Base-by-base conservation (phyloP, 2,797 vertebrate species). In the Malurus splendens region DNA sequence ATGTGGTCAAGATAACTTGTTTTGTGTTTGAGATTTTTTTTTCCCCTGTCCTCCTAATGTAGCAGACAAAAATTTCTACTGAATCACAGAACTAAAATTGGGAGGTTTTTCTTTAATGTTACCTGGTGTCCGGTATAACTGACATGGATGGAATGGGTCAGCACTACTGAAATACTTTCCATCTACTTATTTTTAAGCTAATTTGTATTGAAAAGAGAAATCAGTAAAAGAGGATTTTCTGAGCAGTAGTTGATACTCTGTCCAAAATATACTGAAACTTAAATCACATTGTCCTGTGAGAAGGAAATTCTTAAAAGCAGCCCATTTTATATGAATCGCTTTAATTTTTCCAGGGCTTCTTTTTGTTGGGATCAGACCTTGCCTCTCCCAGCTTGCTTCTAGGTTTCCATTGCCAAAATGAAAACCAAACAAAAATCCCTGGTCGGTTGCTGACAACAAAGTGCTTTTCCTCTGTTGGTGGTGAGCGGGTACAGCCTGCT, bases 361-460 rank as follows among this genome's bases (percentile, higher is more conserved):
- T 71, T 82, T 66, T 73, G 30, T 45, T 75, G 48, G 38, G 59
- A 10, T 38, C 48, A 89, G 28, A 7, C 66, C 24, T 68, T 38
- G 2, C 12, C 14, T 77, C 17, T 47, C 14, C 44, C 44, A 67
- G n/a, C 30, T 80, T 68, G 18, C 51, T 66, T 73, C 33, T 45
- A 12, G 73, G 74, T 86, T 90, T 68, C 80, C 14, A 8, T 32
- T 90, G 72, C 86, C 56, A 39, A 55, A 93, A 52, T 18, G 60
- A 42, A 92, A 92, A 70, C 9, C 77, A 89, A 92, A 89, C 80
- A 81, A 25, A 70, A 78, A 71, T 27, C 66, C 28, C 78, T 12
- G 10, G n/a, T 75, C 4, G 54, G 50, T 78, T 85, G 59, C 79
- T 82, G 83, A 80, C 79, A 80, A 39, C 52, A 42, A 80, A 81